Conservation (phyloP, 2,888 invertebrate genomes). For the Drosophila pegasa region DNA sequence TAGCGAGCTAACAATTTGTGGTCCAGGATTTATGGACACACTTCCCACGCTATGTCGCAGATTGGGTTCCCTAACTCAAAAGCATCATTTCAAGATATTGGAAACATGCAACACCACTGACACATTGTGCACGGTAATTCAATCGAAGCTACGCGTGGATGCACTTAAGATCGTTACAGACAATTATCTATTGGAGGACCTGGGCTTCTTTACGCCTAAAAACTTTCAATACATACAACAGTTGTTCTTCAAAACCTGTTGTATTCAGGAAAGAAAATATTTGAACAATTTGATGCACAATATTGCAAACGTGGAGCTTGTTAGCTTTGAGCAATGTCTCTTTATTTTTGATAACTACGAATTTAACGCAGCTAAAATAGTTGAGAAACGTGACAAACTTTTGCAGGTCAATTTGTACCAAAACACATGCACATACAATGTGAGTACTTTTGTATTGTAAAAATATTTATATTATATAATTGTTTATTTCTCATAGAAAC, state of each 20-base stretch:
- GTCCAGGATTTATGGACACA: neutral
- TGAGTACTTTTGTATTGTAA: conserved; percentile 1
- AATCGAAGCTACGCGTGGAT: conserved; percentile 33
- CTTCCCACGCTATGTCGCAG: conserved; percentile 20
- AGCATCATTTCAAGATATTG: conserved; percentile 21
- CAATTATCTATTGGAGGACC: conserved; percentile 29
- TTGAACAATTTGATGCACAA: conserved; percentile 32
- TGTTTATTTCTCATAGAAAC: conserved; percentile 7
- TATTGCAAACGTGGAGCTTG: conserved; percentile 32
- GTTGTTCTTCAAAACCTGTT: conserved; percentile 49
- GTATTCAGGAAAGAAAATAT: conserved; percentile 7
- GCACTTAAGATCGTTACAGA: conserved; percentile 50
- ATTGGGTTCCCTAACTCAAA: conserved; percentile 9
- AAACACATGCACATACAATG: conserved; percentile 27
- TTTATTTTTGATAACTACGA: conserved; percentile 46
- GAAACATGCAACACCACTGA: conserved; percentile 22
- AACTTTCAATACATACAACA: conserved; percentile 36
- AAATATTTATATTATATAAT: neutral
- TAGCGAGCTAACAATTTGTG: conserved; percentile 42
- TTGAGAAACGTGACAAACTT: conserved; percentile 18
- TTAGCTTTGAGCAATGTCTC: conserved; percentile 54
- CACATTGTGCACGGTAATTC: conserved; percentile 20
- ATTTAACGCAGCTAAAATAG: conserved; percentile 34
- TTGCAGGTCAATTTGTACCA: conserved; percentile 41
- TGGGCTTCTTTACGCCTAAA: neutral